Percentiles rank a stretch among this genome's conserved stretches.
These are phyloP conservation scores for Chanos chanos DNA, from an alignment of 2,797 vertebrate genomes.

Conservation along the genomic window DNA sequence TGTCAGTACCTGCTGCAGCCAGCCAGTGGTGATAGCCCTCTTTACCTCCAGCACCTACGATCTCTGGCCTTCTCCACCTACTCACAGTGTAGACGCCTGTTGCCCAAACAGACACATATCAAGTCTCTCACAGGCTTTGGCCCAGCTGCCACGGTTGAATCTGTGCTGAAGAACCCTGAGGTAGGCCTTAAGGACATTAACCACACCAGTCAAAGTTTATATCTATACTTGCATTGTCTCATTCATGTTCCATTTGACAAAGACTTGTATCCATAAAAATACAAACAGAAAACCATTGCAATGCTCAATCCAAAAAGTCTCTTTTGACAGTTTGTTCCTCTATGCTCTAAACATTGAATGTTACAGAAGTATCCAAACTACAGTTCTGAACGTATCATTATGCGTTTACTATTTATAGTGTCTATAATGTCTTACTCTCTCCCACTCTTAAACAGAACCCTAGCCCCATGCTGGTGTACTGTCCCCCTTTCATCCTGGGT, in stretches of 20 bases:
- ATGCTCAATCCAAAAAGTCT: neutral
- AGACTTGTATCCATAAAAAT: no score
- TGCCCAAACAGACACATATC: slow-evolving; percentile 90
- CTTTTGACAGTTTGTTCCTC: neutral
- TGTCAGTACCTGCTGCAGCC: slow-evolving; percentile 96
- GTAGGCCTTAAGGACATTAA: slow-evolving; percentile 68
- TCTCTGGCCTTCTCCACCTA: slow-evolving; percentile 95
- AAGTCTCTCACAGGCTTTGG: slow-evolving; percentile 96
- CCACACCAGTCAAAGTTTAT: no score
- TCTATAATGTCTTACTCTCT: no score
- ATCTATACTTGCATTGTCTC: no score
- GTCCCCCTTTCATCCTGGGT: slow-evolving; percentile 88
- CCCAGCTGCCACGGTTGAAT: slow-evolving; percentile 83
- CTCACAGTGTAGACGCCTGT: slow-evolving; percentile 88
- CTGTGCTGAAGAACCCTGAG: slow-evolving; percentile 85
- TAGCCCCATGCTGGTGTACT: slow-evolving; percentile 85
- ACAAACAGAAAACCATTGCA: no score
- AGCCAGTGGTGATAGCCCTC: slow-evolving; percentile 86
- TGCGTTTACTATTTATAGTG: no score
- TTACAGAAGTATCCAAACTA: no score
- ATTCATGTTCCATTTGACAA: no score
- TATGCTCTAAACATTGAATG: neutral
- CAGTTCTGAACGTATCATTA: no score
- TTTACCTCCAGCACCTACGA: slow-evolving; percentile 94
- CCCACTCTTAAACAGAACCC: slow-evolving; percentile 75